Percentiles rank a stretch among this genome's conserved stretches.
Evolutionary conservation across 2,113 vertebrate genomes (phyloP).

Genomic region (Cynopterus brachyotis): DNA sequence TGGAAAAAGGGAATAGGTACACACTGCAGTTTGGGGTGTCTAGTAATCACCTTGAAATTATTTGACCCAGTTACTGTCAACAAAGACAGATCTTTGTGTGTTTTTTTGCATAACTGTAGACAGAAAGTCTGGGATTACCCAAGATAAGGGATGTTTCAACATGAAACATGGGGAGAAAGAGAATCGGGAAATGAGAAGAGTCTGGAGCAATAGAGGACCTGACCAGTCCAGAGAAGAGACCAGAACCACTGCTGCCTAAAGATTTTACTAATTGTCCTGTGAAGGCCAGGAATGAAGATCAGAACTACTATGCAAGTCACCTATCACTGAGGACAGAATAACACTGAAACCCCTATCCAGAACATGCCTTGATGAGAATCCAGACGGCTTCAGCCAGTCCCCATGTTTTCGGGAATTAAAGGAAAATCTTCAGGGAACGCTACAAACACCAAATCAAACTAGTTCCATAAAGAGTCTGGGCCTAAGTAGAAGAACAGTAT

Average conservation of each 20-base stretch:
- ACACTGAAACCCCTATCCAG: not conserved
- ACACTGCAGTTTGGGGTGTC: not conserved
- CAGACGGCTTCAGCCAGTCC: not conserved
- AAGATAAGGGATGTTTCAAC: not conserved
- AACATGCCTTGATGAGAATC: not conserved
- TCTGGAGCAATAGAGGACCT: not conserved
- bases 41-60: not conserved
- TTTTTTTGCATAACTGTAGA: not conserved
- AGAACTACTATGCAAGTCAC: not conserved
- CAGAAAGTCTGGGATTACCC: not conserved
- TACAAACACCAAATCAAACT: too few species aligned
- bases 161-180: not conserved
- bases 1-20: not conserved
- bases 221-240: not conserved
- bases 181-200: not conserved
- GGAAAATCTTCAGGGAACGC: not conserved
- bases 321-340: not conserved
- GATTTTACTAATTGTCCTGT: not conserved
- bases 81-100: not conserved
- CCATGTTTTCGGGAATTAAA: not conserved
- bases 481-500: rapidly evolving
- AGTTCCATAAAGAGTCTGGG: not conserved
- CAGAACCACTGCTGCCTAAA: not conserved
- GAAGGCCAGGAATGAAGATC: not conserved
- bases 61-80: not conserved